Conservation (phyloP, 2,113 vertebrate genomes). For the Psettodes erumei region DNA sequence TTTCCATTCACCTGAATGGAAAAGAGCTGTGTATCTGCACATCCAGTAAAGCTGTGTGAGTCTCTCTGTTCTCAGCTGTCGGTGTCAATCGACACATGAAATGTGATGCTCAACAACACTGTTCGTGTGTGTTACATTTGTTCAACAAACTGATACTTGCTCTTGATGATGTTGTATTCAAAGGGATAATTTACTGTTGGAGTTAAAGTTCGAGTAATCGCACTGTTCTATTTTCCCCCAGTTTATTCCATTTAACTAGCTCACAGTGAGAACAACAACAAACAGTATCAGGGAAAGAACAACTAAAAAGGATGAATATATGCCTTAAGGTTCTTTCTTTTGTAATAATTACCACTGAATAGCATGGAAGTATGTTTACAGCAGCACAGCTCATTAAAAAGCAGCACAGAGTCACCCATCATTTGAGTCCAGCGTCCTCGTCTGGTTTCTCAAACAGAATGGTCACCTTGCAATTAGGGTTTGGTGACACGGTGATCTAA, state of each 20-base stretch:
- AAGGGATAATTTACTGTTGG: conserved; percentile 10
- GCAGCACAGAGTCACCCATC: conserved; percentile 40
- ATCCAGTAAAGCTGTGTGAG: background rate
- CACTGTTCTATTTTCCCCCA: too few species aligned
- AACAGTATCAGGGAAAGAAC: conserved; percentile 8
- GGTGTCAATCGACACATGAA: background rate
- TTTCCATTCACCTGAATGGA: too few species aligned
- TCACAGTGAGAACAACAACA: conserved; percentile 18
- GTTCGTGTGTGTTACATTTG: background rate
- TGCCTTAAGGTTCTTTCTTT: conserved; percentile 48
- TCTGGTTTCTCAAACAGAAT: conserved; percentile 51
- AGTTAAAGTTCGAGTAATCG: conserved; percentile 21
- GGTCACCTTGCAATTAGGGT: conserved; percentile 71
- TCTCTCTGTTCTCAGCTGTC: background rate
- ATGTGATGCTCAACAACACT: background rate
- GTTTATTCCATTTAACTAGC: conserved; percentile 40
- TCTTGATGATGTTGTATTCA: conserved; percentile 9
- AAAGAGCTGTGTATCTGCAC: too few species aligned
- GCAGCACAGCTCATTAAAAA: conserved; percentile 62
- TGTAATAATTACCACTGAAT: conserved; percentile 46
- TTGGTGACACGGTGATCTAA: conserved; percentile 59
- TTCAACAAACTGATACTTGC: background rate
- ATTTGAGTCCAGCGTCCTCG: conserved; percentile 30
- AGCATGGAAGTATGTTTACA: conserved; percentile 61
- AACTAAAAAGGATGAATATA: conserved; percentile 23